Base-by-base conservation (phyloP, 2,888 invertebrate species). In the Oxycera nigricornis region DNA sequence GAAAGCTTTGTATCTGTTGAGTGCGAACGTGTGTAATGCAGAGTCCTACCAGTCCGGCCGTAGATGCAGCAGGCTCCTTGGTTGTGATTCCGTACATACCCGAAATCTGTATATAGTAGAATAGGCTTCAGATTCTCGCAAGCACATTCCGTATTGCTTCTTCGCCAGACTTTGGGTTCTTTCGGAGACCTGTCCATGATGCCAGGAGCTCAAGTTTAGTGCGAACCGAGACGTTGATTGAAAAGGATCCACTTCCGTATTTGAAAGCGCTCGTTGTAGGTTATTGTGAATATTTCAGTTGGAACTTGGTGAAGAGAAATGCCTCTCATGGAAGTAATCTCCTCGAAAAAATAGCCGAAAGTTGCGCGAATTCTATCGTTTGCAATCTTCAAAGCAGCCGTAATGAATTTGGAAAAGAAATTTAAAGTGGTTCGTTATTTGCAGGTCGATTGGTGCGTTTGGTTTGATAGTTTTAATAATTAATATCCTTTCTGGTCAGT, bases 201-300 rank as follows among this genome's bases (percentile, higher is more conserved):
- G 3, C 41, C 24, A 41, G 41, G 74, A 76, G 74, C 62, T 72
- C 35, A 39, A 74, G 74, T 76, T 74, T 74, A 76, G 76, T 76
- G 67, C 76, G 74, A 74, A 74, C 35, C 65, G 73, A 76, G 74
- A 76, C 74, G 65, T 72, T 72, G 76, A 41, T 62, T 57, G 28
- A 70, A n/a, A 22, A 76, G 73, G 76, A 59, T 74, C 72, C 55
- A 41, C 28, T 65, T 62, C 62, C 20, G n/a, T 31, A 28, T n/a
- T 46, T 30, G 24, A 14, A 26, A 28, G 17, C 62, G 57, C 28
- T 26, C 62, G 62, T 46, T 57, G 20, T 17, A 57, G 35, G 41
- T 26, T 17, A 61, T 26, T 46, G 31, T 28, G 17, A 57, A 62
- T 22, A 73, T 39, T 57, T 55, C 6, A 31, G 52, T 30, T 20